phyloP scores from a whole-genome alignment of 2,113 vertebrate species.

The Strix aluco region DNA sequence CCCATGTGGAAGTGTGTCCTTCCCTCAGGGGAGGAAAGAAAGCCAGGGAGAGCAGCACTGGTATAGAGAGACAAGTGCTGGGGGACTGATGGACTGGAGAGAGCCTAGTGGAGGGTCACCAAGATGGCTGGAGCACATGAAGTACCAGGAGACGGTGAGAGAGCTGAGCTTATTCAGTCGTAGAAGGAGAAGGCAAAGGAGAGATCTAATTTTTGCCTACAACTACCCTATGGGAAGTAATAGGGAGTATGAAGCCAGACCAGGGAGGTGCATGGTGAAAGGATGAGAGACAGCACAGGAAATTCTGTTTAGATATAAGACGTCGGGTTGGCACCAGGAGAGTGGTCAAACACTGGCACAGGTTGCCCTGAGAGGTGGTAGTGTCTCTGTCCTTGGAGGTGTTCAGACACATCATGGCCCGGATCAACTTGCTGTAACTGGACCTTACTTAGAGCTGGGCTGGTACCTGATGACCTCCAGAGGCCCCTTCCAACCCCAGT shows the following conservation, averaged over 20 bases:
- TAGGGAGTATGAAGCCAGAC: neutral
- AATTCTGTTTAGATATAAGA: neutral
- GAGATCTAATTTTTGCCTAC: neutral
- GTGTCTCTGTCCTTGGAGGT: neutral
- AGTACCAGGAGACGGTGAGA: neutral
- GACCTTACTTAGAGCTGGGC: neutral
- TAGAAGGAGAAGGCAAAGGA: neutral
- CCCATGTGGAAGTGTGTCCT: neutral
- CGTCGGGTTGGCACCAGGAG: neutral
- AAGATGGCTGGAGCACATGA: neutral
- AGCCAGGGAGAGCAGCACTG: neutral
- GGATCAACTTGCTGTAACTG: neutral
- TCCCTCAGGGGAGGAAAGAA: neutral
- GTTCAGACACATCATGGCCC: neutral
- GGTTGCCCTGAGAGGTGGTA: neutral
- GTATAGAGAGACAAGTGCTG: neutral
- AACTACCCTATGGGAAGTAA: neutral
- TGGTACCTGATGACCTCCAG: neutral
- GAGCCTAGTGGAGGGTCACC: neutral
- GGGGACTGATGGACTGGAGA: neutral
- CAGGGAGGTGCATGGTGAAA: neutral
- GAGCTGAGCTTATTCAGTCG: fast-evolving
- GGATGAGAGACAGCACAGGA: neutral
- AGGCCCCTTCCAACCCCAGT: neutral
- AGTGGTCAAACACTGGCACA: neutral